phyloP scores from a whole-genome alignment of 35 echinoderm and acorn worm species.

The Apostichopus parvimensis region DNA sequence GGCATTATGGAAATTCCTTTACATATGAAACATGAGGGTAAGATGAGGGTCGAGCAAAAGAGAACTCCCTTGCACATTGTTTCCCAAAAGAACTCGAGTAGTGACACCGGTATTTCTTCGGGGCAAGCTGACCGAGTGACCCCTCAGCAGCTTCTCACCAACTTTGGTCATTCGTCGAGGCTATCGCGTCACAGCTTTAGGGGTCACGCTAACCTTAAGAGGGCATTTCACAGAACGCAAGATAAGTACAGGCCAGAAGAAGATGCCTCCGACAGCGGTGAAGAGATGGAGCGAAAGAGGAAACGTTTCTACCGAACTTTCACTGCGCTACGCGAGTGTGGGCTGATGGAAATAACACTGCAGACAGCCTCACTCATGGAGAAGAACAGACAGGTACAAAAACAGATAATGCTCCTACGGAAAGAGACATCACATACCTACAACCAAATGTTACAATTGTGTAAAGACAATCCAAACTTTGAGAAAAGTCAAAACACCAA shows the following conservation, averaged over 20 bases:
- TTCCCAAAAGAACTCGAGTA: neutral
- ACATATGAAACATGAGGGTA: conserved; percentile 6
- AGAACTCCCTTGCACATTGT: neutral
- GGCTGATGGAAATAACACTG: conserved; percentile 85
- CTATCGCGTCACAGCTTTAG: neutral
- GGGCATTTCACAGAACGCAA: conserved; percentile 7
- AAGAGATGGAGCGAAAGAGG: conserved; percentile 58
- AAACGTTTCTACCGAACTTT: conserved; percentile 83
- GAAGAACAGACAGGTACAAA: conserved; percentile 68
- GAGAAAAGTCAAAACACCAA: neutral
- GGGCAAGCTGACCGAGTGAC: neutral
- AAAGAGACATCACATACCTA: conserved; percentile 53
- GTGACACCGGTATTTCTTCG: conserved; percentile 43
- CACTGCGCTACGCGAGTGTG: conserved; percentile 69
- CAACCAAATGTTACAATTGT: conserved; percentile 16
- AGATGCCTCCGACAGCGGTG: conserved; percentile 1
- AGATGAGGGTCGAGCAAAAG: neutral
- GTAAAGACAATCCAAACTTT: neutral
- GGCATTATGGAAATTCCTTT: conserved; percentile 3
- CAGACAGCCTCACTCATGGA: conserved; percentile 91
- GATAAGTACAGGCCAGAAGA: conserved; percentile 5
- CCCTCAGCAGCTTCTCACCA: neutral
- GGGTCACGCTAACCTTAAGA: conserved; percentile 8
- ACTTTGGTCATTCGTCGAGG: neutral
- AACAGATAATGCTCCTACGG: conserved; percentile 61